phyloP scores from a whole-genome alignment of 2,113 vertebrate genomes.

The Prolemur simus region DNA sequence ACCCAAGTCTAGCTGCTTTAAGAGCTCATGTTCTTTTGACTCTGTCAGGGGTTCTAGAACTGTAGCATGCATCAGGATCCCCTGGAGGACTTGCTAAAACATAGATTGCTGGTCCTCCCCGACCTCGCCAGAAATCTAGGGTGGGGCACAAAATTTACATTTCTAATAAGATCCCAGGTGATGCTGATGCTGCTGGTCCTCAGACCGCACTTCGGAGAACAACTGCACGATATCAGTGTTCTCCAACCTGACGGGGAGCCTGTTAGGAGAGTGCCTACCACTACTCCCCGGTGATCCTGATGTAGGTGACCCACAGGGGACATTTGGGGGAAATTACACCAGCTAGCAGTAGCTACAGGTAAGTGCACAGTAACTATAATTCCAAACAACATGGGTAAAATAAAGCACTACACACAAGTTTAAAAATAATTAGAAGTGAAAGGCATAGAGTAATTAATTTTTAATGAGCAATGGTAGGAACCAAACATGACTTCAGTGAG shows the following conservation, averaged over 20 bases:
- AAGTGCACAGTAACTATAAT: neutral
- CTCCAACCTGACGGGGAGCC: neutral
- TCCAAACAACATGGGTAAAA: neutral
- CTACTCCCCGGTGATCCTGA: neutral
- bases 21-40: neutral
- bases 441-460: neutral
- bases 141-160: neutral
- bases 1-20: neutral
- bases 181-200: neutral
- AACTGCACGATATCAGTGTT: accelerated
- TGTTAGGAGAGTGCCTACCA: neutral
- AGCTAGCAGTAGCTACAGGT: neutral
- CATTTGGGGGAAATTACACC: neutral
- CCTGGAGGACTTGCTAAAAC: neutral
- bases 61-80: neutral
- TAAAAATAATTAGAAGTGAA: neutral
- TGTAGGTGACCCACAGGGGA: neutral
- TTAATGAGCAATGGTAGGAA: neutral
- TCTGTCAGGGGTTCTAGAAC: neutral
- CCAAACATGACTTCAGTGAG: neutral
- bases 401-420: neutral
- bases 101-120: neutral
- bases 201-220: neutral
- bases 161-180: neutral
- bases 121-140: too few relatives aligned